Base-by-base conservation (phyloP, 2,888 invertebrate species). In the Drosophila fulvimacula region DNA sequence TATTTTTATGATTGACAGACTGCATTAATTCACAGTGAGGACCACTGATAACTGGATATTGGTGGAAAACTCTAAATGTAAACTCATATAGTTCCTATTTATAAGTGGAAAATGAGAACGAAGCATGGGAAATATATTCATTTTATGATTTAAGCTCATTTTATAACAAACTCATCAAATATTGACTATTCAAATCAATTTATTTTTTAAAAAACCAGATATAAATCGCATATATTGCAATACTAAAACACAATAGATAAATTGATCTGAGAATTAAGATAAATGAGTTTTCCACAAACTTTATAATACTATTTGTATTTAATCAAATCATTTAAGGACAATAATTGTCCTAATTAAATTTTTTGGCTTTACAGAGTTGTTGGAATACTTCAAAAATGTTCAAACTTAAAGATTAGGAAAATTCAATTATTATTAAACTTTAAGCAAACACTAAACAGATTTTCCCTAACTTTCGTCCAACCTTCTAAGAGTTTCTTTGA, bases 401-500 rank as follows among this genome's bases (percentile, higher is more conserved):
- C 6, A n/a, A 36, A n/a, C 5, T n/a, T 17, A 7, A 42, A 5
- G 21, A 42, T 4, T 6, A 3, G 7, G 2, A 4, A 9, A 15
- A 15, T 44, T 9, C 15, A 0, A 21, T 15, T 15, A 24, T 21
- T 4, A 15, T 42, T 42, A 15, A 21, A 42, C 11, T 21, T 44
- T 10, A n/a, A n/a, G 10, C 24, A 48, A 30, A 27, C n/a, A 27
- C 5, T n/a, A n/a, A 27, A 46, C 10, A 27, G 17, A 17, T 11
- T 30, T 30, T 10, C 17, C 3, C 30, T 3, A 48, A 30, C 30
- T 48, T 17, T 46, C 30, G 3, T 17, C 2, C 17, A 11, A 17
- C 11, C 11, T 48, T 17, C 11, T 11, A 17, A 30, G 30, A 48
- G 27, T 48, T 48, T 48, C 46, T 48, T 30, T 30, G 46, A 48